A percentile compares a stretch with the other conserved stretches of the same genome.
These are phyloP conservation scores for Drosophila rubida DNA, from an alignment of 2,888 invertebrate genomes.

Conservation along the genomic window DNA sequence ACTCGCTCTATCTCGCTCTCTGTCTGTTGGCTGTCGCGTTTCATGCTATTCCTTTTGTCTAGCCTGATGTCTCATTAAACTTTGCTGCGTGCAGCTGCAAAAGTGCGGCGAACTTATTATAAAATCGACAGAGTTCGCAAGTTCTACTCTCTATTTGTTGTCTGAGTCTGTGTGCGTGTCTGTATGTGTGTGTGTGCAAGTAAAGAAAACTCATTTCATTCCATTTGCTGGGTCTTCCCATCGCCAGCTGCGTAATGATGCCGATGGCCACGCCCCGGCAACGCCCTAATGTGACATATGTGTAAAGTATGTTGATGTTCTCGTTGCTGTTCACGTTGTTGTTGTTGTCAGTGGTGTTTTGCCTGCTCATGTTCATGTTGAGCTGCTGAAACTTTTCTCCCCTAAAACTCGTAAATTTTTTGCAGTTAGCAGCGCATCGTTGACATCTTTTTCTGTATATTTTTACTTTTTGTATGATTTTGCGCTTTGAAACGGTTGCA, in stretches of 20 bases:
- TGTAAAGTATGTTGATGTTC: constrained; percentile 23
- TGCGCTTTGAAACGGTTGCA: constrained; percentile 39
- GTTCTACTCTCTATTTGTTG: constrained; percentile 9
- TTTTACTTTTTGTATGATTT: constrained; percentile 35
- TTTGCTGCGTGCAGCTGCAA: constrained; percentile 37
- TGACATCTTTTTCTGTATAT: constrained; percentile 35
- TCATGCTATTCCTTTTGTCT: constrained; percentile 13
- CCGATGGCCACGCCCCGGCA: constrained; percentile 52
- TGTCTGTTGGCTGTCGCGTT: neutral
- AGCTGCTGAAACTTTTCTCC: constrained; percentile 30
- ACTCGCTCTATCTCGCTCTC: neutral
- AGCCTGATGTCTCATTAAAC: constrained; percentile 42
- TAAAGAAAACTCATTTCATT: constrained; percentile 63
- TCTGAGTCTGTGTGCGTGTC: neutral
- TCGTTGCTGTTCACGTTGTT: too few relatives aligned
- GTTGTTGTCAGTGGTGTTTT: too few relatives aligned
- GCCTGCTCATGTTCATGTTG: constrained; percentile 15
- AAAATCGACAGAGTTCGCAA: constrained; percentile 35
- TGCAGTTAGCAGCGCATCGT: constrained; percentile 38
- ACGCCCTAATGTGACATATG: constrained; percentile 29
- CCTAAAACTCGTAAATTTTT: constrained; percentile 35
- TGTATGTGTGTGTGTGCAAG: neutral
- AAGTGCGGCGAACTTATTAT: constrained; percentile 47
- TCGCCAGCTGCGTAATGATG: constrained; percentile 42
- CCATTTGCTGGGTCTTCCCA: constrained; percentile 14